phyloP scores from a whole-genome alignment of 1,140 invertebrate species.

The Bombus turneri region DNA sequence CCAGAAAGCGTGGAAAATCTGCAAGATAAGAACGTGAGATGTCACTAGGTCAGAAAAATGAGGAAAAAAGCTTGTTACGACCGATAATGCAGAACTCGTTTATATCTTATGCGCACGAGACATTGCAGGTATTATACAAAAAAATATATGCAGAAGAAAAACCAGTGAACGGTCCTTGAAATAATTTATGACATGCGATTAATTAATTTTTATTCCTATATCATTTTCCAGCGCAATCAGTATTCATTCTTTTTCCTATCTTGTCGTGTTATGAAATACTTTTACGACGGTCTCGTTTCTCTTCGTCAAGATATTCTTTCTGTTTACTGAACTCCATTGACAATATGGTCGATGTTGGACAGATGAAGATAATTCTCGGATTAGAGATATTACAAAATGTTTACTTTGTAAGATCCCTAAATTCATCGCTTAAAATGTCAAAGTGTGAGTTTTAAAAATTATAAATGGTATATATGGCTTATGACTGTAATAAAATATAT shows the following conservation, averaged over 20 bases:
- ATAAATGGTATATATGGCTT: neutral
- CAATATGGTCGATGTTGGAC: neutral
- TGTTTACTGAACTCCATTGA: neutral
- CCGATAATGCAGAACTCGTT: neutral
- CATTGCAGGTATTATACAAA: neutral
- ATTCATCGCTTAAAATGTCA: neutral
- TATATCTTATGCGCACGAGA: neutral
- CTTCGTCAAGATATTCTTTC: neutral
- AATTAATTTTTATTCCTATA: conserved; percentile 14
- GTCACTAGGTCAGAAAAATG: conserved; percentile 13
- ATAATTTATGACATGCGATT: conserved; percentile 31
- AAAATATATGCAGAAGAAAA: neutral
- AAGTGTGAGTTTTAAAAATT: neutral
- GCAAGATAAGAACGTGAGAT: neutral
- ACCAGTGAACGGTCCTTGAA: conserved; percentile 2
- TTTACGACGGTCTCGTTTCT: neutral
- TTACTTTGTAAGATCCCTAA: neutral
- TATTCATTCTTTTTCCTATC: conserved; percentile 27
- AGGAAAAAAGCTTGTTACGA: neutral
- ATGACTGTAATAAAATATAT: no score
- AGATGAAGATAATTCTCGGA: neutral
- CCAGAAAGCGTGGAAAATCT: conserved; percentile 28
- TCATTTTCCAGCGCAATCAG: neutral
- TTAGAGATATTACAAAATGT: neutral
- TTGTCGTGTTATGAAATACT: neutral